Conservation (phyloP, 2,888 invertebrate species). For the Trachelus iudaicus region DNA sequence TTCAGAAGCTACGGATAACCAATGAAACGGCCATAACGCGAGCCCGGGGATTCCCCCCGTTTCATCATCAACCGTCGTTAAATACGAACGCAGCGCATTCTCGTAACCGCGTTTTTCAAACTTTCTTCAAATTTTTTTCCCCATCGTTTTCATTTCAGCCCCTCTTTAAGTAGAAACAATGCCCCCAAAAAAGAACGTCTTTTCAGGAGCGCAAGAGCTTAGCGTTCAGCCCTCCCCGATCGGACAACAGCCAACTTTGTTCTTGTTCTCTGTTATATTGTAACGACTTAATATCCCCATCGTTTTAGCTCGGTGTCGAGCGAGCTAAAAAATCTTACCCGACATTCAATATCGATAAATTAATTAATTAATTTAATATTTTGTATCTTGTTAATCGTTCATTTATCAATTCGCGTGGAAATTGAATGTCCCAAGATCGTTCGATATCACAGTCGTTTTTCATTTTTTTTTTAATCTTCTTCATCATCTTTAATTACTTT, state of each 20-base stretch:
- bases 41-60: background rate
- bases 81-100: conserved; percentile 11
- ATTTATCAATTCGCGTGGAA: conserved; percentile 56
- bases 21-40: background rate
- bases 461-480: conserved; percentile 49
- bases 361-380: conserved; percentile 46
- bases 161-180: conserved; percentile 57
- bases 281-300: conserved; percentile 60
- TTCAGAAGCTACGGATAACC: background rate
- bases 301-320: conserved; percentile 37
- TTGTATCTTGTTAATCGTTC: conserved; percentile 52
- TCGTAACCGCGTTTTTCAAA: conserved; percentile 11
- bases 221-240: conserved; percentile 61
- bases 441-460: conserved; percentile 66
- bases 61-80: conserved; percentile 8
- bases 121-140: conserved; percentile 16
- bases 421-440: conserved; percentile 66
- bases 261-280: conserved; percentile 46
- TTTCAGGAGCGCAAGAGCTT: conserved; percentile 51
- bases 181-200: conserved; percentile 48
- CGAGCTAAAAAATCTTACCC: conserved; percentile 42
- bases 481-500: conserved; percentile 43
- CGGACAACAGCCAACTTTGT: conserved; percentile 59
- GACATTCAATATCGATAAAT: conserved; percentile 61
- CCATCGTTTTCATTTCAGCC: conserved; percentile 28